These are phyloP conservation scores for Antedon mediterranea DNA, from an alignment of 53 echinoderm and acorn worm species.

Conservation along the genomic window DNA sequence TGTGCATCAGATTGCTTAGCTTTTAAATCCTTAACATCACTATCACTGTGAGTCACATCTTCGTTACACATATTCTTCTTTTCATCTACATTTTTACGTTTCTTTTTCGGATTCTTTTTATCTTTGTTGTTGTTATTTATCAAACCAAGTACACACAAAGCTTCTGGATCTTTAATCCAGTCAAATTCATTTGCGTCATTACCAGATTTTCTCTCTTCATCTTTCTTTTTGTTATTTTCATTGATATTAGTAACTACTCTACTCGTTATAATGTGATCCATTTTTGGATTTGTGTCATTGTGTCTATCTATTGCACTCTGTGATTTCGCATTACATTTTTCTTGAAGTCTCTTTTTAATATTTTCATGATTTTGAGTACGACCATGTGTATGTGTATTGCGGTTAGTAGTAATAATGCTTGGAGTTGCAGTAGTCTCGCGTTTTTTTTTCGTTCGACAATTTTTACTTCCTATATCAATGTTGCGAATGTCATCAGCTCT, in stretches of 20 bases:
- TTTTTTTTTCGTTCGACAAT: background rate
- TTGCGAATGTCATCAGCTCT: background rate
- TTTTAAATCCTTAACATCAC: background rate
- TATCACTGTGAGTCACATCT: background rate
- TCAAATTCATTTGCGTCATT: background rate
- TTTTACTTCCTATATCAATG: background rate
- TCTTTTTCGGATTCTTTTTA: background rate
- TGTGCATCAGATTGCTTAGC: background rate
- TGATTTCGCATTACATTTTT: background rate
- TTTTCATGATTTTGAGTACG: background rate
- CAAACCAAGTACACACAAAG: background rate
- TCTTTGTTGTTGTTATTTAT: background rate
- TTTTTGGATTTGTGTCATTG: background rate
- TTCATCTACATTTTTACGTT: background rate
- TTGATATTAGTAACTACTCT: background rate
- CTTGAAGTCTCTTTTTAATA: background rate
- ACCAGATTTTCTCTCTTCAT: background rate
- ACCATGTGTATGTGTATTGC: background rate
- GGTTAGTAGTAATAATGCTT: background rate
- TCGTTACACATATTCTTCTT: background rate
- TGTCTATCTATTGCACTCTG: background rate
- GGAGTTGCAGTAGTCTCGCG: background rate
- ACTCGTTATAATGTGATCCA: background rate
- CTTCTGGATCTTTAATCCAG: background rate
- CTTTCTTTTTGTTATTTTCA: background rate